Evolutionary conservation across 2,797 vertebrate genomes (phyloP), one percentile per base, ranked within the genome.

Genomic region (Myotis planiceps): DNA sequence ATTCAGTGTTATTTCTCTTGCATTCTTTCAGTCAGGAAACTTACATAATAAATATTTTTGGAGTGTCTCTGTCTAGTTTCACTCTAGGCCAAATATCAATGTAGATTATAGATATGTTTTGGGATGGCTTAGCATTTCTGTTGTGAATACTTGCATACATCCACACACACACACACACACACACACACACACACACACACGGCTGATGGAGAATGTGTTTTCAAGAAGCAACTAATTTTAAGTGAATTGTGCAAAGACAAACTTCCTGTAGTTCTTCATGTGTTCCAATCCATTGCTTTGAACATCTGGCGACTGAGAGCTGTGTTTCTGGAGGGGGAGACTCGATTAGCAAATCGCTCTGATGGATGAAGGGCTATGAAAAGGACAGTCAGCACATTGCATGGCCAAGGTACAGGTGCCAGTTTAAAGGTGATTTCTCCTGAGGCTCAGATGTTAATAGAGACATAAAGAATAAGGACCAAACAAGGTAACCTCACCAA

Each of bases 221-320:
- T 98, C 82, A 95, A 83, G 96, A 98, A 97, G 68, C 89, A 95
- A 95, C 65, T 96, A 45, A 96, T 98, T 98, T 98, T 96, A 97
- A 97, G 90, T 94, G 90, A 96, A 97, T 96, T 19, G 16, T 93
- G 95, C 72, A 55, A 19, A 97, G 96, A 96, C 83, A 68, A 42
- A 45, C 80, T 96, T 98, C 94, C 71, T 94, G 29, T 92, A 92
- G 39, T 94, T 29, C 75, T 96, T 92, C 90, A 94, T 45, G 15
- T 79, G 94, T 97, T 98, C 97, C 93, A 96, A 83, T 75, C 8
- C 86, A 95, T 86, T 93, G 90, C 95, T 81, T 94, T 93, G 91
- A 98, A 97, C 97, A 97, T 93, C 94, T 97, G 97, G 84, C 39
- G 86, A 93, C 68, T 55, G 69, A 12, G 74, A 88, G 32, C 58